These are phyloP conservation scores for Heliconius cydno DNA, from an alignment of 2,888 invertebrate species.

Conservation along the genomic window DNA sequence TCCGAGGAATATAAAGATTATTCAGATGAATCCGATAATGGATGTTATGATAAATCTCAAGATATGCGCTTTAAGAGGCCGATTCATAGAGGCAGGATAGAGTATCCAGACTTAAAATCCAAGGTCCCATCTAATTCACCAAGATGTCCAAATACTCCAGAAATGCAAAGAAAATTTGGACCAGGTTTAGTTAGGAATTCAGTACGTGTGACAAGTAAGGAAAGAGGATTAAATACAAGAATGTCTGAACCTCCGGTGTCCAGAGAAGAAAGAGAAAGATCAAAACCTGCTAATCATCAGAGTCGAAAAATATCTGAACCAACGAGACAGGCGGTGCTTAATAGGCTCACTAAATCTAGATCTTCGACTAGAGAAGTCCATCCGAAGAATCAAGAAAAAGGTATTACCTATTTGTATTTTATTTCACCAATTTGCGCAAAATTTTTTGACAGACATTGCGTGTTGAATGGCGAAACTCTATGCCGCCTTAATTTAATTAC, in stretches of 20 bases:
- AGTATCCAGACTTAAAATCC: constrained; percentile 78
- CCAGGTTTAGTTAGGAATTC: constrained; percentile 77
- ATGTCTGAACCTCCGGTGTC: constrained; percentile 80
- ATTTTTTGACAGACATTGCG: background rate
- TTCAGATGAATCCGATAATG: constrained; percentile 78
- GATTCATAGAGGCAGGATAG: constrained; percentile 87
- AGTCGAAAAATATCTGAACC: constrained; percentile 74
- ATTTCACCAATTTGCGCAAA: background rate
- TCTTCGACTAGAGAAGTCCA: constrained; percentile 78
- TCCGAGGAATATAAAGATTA: constrained; percentile 69
- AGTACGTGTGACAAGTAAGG: constrained; percentile 70
- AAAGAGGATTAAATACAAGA: constrained; percentile 84
- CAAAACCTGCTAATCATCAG: constrained; percentile 68
- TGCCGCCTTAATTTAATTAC: background rate
- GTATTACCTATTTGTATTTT: constrained; percentile 50
- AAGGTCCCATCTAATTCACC: constrained; percentile 76
- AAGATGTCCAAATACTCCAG: constrained; percentile 85
- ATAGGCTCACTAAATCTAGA: constrained; percentile 76
- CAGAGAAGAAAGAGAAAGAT: constrained; percentile 71
- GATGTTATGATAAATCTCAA: constrained; percentile 68
- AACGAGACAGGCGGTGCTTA: constrained; percentile 69
- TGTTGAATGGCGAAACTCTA: background rate
- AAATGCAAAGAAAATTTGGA: constrained; percentile 84
- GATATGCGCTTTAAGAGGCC: constrained; percentile 87
- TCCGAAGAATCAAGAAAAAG: constrained; percentile 73